A percentile compares a stretch with the other conserved stretches of the same genome.
These are phyloP conservation scores for Cerastis rubricosa DNA, from an alignment of 2,888 invertebrate species.

Conservation along the genomic window DNA sequence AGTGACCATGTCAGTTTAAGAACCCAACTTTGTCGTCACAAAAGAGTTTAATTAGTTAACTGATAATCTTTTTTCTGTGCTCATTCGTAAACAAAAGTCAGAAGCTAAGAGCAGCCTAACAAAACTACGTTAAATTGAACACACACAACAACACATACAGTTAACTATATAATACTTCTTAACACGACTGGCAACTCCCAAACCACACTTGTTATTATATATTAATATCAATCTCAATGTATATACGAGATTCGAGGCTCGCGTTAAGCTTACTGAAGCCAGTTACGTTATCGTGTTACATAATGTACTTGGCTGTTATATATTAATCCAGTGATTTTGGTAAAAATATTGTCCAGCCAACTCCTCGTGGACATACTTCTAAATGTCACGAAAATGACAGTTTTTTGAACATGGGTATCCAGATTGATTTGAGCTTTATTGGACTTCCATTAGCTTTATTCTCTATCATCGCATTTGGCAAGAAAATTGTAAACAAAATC, in stretches of 20 bases:
- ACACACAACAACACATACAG: constrained; percentile 19
- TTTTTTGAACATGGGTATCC: not conserved
- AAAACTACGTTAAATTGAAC: constrained; percentile 20
- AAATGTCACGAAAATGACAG: constrained; percentile 18
- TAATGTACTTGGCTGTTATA: constrained; percentile 23
- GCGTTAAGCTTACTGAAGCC: constrained; percentile 49
- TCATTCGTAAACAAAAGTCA: not conserved
- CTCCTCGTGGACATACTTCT: not conserved
- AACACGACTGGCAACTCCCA: constrained; percentile 57
- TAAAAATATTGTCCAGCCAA: constrained; percentile 1
- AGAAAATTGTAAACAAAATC: not conserved
- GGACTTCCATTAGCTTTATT: not conserved
- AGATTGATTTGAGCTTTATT: not conserved
- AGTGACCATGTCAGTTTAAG: not conserved
- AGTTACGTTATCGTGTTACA: constrained; percentile 42
- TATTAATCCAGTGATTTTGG: constrained; percentile 11
- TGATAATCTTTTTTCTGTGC: not conserved
- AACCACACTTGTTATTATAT: constrained; percentile 70
- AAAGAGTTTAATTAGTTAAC: not conserved
- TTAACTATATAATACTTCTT: constrained; percentile 8
- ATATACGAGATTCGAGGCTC: constrained; percentile 57
- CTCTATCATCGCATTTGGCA: not conserved
- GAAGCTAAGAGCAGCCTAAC: not conserved
- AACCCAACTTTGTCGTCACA: not conserved
- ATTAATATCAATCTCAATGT: constrained; percentile 72